Conservation (phyloP, 2,888 invertebrate genomes). For the Polydesmus complanatus region DNA sequence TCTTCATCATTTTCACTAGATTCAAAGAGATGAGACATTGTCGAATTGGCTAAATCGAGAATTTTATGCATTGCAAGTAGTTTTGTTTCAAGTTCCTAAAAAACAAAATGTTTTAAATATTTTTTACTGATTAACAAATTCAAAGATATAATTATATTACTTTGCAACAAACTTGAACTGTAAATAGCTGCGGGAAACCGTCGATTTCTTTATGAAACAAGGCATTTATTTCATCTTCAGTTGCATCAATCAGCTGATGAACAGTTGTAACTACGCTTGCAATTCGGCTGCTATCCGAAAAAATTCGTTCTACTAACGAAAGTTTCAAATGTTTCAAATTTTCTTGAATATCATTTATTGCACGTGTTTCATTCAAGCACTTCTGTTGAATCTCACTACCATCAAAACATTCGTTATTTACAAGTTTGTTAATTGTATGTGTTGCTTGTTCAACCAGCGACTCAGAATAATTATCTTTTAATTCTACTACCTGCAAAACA, state of each 20-base stretch:
- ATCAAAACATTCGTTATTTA: not conserved
- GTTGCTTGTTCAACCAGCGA: not conserved
- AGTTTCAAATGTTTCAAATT: slow-evolving; percentile 1
- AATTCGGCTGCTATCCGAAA: not conserved
- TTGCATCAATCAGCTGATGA: not conserved
- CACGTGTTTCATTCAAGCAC: not conserved
- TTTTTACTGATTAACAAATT: not conserved
- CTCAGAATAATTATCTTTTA: too few relatives aligned
- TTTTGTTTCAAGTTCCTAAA: slow-evolving; percentile 2
- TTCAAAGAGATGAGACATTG: not conserved
- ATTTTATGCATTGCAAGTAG: slow-evolving; percentile 5
- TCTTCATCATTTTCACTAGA: not conserved
- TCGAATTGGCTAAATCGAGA: slow-evolving; percentile 4
- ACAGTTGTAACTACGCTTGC: not conserved
- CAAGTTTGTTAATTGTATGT: not conserved
- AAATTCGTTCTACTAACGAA: not conserved
- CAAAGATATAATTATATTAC: too few relatives aligned
- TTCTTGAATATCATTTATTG: not conserved
- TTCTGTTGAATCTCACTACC: not conserved
- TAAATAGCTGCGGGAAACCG: too few relatives aligned
- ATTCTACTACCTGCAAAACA: too few relatives aligned
- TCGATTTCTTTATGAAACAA: too few relatives aligned
- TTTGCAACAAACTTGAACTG: too few relatives aligned
- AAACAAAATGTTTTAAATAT: not conserved
- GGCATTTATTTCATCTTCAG: not conserved